These are phyloP conservation scores for Porites lobata DNA, from an alignment of 92 coral and sea anemone species.

Conservation along the genomic window DNA sequence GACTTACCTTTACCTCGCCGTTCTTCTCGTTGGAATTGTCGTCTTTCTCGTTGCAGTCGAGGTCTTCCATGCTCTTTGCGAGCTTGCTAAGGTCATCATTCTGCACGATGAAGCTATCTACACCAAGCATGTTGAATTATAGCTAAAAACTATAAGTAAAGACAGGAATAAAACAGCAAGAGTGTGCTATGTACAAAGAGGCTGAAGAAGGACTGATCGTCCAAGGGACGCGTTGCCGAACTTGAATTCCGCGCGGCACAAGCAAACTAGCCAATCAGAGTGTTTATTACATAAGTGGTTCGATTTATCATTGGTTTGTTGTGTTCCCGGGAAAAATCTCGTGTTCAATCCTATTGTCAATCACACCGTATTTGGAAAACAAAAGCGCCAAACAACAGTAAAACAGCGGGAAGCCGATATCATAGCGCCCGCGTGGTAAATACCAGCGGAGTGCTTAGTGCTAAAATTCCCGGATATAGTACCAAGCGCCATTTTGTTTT, in stretches of 20 bases:
- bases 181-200: constrained; percentile 20
- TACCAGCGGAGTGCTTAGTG: constrained; percentile 5
- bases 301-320: constrained; percentile 54
- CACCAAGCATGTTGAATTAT: constrained; percentile 79
- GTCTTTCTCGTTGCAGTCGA: constrained; percentile 30
- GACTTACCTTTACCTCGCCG: constrained; percentile 41
- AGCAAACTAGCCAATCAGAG: constrained; percentile 73
- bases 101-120: constrained; percentile 60
- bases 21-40: constrained; percentile 43
- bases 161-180: not conserved
- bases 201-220: constrained; percentile 79
- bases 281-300: not conserved
- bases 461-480: constrained; percentile 18
- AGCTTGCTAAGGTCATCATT: constrained; percentile 61
- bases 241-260: constrained; percentile 81
- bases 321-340: constrained; percentile 67
- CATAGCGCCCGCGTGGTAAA: constrained; percentile 9
- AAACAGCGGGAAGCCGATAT: not conserved
- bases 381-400: constrained; percentile 8
- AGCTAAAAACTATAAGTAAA: not conserved
- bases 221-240: constrained; percentile 51
- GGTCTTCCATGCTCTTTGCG: constrained; percentile 42
- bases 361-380: constrained; percentile 52
- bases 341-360: not conserved
- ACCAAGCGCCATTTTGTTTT: constrained; percentile 48